These are phyloP conservation scores for Trialeurodes vaporariorum DNA, from an alignment of 1,140 invertebrate genomes.

Conservation along the genomic window DNA sequence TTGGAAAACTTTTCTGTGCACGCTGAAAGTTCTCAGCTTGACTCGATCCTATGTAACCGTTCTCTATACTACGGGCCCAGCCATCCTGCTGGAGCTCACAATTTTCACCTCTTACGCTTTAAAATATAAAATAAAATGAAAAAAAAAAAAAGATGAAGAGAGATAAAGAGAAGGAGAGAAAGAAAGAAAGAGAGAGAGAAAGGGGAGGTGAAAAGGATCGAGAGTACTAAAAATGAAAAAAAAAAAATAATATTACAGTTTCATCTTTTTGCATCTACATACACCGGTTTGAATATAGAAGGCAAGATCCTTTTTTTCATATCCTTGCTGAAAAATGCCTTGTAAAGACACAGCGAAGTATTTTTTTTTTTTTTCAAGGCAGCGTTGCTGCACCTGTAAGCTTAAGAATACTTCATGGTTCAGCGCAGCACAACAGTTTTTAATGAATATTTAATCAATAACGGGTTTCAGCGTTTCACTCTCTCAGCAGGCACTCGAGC, in stretches of 20 bases:
- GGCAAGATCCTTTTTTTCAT: not conserved
- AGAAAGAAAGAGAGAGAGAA: no score
- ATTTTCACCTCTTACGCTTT: not conserved
- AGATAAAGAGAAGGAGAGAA: no score
- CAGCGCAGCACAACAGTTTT: not conserved
- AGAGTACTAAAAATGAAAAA: no score
- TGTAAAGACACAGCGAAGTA: not conserved
- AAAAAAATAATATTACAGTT: not conserved
- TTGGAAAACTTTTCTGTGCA: not conserved
- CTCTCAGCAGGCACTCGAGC: no score
- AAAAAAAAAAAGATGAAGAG: not conserved
- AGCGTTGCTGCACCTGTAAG: not conserved
- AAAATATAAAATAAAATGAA: not conserved
- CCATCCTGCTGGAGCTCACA: not conserved
- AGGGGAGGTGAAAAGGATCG: no score
- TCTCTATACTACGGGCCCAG: no score
- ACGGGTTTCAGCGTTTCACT: not conserved
- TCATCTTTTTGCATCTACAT: not conserved
- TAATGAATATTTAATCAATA: conserved; percentile 1
- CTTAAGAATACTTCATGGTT: not conserved
- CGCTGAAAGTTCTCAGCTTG: not conserved
- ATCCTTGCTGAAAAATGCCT: no score
- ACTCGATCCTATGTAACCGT: no score
- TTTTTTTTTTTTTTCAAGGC: no score
- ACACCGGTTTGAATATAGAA: not conserved